phyloP scores from a whole-genome alignment of 2,113 vertebrate genomes.

The Lynx canadensis region DNA sequence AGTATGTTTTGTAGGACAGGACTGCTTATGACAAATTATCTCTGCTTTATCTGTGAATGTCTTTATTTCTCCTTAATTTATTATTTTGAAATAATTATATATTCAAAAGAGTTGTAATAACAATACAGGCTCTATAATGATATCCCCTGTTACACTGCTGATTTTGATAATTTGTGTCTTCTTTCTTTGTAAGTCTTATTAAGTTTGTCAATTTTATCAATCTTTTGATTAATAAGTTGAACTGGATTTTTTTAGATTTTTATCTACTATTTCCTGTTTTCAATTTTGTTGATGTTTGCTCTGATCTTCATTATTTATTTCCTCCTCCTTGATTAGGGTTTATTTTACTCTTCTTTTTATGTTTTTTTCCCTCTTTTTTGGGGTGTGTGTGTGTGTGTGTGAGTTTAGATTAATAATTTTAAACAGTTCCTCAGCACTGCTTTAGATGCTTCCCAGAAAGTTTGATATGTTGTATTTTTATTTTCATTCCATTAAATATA shows the following conservation, averaged over 20 bases:
- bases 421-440: background rate
- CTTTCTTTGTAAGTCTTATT: background rate
- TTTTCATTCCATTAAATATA: background rate
- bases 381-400: background rate
- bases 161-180: background rate
- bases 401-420: background rate
- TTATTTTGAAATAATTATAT: background rate
- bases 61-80: background rate
- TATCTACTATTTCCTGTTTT: background rate
- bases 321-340: background rate
- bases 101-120: background rate
- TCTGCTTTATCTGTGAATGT: background rate
- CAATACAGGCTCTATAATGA: background rate
- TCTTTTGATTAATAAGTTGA: background rate
- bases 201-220: background rate
- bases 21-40: background rate
- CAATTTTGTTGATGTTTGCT: background rate
- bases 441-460: background rate
- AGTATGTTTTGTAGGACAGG: background rate
- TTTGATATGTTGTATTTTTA: background rate
- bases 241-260: background rate
- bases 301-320: background rate
- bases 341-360: background rate
- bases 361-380: background rate
- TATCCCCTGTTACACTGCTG: background rate